Percentiles rank a stretch among this genome's conserved stretches.
Evolutionary conservation across 1,140 invertebrate species (phyloP).

Genomic region (Bombus picipes): DNA sequence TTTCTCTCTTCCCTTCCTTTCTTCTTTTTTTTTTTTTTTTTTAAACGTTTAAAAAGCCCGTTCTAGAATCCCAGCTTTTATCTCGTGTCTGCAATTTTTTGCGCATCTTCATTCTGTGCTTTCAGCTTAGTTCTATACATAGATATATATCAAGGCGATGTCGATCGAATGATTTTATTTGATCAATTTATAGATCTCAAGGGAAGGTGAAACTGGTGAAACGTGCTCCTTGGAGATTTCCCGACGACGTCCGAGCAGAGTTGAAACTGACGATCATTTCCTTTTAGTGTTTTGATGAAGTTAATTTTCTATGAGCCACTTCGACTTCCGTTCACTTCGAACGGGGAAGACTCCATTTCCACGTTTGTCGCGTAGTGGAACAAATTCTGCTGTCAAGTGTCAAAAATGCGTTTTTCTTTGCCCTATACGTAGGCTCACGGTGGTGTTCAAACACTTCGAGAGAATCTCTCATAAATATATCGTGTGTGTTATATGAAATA

Average conservation of each 20-base stretch:
- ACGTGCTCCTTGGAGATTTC: constrained; percentile 8
- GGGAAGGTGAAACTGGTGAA: neutral
- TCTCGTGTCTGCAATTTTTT: neutral
- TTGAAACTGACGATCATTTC: constrained; percentile 30
- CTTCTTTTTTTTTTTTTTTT: too few relatives aligned
- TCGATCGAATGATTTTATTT: constrained; percentile 34
- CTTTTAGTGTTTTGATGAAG: constrained; percentile 14
- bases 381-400: neutral
- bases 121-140: neutral
- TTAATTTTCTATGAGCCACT: constrained; percentile 22
- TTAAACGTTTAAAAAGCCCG: neutral
- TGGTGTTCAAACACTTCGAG: too few relatives aligned
- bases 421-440: too few relatives aligned
- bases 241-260: neutral
- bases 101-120: too few relatives aligned
- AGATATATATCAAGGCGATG: neutral
- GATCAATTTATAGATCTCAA: constrained; percentile 27
- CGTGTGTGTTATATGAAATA: too few relatives aligned
- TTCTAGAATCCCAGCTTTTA: neutral
- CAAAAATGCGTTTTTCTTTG: neutral
- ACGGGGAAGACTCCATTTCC: neutral
- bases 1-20: neutral
- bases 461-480: too few relatives aligned
- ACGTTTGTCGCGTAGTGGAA: neutral
- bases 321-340: neutral